Percentiles rank a stretch among this genome's conserved stretches.
These are phyloP conservation scores for Salvelinus alpinus DNA, from an alignment of 2,113 vertebrate genomes.

Conservation along the genomic window DNA sequence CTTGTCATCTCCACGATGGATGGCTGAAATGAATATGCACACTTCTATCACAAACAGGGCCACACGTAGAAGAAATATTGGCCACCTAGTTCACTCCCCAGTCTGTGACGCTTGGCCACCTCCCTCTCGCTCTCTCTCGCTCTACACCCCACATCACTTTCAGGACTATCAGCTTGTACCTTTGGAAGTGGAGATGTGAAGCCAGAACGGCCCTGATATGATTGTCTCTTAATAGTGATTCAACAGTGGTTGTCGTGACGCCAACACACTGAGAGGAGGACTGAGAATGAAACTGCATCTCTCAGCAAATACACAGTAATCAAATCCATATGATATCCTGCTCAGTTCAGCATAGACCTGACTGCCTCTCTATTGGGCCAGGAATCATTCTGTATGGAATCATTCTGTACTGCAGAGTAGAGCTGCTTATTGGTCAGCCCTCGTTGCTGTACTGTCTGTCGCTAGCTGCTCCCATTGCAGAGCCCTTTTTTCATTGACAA, in stretches of 20 bases:
- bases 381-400: not conserved
- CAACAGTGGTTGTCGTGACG: too few species aligned
- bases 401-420: not conserved
- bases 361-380: conserved; percentile 73
- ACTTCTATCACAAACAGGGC: not conserved
- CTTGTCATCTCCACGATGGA: conserved; percentile 86
- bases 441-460: not conserved
- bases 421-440: not conserved
- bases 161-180: not conserved
- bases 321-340: not conserved
- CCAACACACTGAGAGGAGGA: not conserved
- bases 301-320: not conserved
- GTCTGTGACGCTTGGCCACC: not conserved
- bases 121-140: too few species aligned
- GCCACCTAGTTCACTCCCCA: conserved; percentile 14
- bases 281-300: not conserved
- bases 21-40: conserved; percentile 86
- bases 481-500: conserved; percentile 21
- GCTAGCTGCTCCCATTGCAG: not conserved
- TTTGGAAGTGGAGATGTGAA: not conserved
- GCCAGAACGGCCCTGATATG: not conserved
- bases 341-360: not conserved
- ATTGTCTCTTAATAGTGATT: not conserved
- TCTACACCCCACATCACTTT: not conserved
- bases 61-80: not conserved